Evolutionary conservation across 2,797 vertebrate genomes (phyloP).

Genomic region (Myotis vivesi): DNA sequence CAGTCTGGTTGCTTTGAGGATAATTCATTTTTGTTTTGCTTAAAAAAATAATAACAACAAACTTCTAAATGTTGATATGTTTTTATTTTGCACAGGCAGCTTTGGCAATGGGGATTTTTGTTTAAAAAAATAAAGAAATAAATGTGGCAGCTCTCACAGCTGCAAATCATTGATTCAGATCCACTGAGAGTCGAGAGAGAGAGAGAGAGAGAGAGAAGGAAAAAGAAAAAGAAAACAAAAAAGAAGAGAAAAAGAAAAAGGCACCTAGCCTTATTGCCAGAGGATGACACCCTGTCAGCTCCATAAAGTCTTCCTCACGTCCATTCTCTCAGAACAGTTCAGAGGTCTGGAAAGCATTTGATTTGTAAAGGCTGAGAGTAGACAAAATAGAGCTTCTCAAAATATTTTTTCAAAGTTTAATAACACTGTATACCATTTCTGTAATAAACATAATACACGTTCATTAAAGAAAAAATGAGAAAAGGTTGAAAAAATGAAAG

Average conservation of each 20-base stretch:
- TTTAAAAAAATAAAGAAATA: conserved; percentile 54
- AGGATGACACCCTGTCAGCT: neutral
- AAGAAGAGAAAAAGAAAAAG: neutral
- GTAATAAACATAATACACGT: neutral
- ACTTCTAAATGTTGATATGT: conserved; percentile 55
- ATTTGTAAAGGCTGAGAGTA: neutral
- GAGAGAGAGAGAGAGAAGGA: neutral
- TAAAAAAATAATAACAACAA: conserved; percentile 58
- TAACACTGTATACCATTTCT: neutral
- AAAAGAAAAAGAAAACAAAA: neutral
- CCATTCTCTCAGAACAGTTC: neutral
- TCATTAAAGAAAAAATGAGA: conserved; percentile 38
- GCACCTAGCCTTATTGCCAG: neutral
- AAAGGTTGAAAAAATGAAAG: neutral
- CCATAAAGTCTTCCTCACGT: neutral
- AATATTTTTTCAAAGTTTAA: neutral
- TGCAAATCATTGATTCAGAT: conserved; percentile 57
- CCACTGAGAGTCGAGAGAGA: neutral
- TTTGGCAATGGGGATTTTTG: conserved; percentile 23
- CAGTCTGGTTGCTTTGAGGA: neutral
- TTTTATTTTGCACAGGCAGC: conserved; percentile 54
- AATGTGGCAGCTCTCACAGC: conserved; percentile 48
- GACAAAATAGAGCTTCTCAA: neutral
- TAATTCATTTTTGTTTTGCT: conserved; percentile 60
- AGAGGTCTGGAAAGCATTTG: conserved; percentile 9